Evolutionary conservation across 2,797 vertebrate genomes (phyloP), one percentile per base, ranked within the genome.

Genomic region (Tachyglossus aculeatus): DNA sequence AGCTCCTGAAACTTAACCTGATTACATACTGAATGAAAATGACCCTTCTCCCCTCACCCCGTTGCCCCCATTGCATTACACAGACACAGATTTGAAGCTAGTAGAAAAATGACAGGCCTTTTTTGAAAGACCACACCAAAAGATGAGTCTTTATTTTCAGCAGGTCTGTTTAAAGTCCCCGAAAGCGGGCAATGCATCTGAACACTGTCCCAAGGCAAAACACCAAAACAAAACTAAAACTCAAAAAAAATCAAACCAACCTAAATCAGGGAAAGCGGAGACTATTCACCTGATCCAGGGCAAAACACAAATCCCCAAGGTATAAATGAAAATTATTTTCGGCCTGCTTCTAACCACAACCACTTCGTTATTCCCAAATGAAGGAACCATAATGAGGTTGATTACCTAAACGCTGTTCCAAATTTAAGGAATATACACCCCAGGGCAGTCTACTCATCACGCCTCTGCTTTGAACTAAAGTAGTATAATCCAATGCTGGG

Each of bases 1-100:
- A 38, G 54, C 60, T 61, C 81, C 24, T 71, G 65, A 84, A 65
- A 80, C 29, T 37, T 64, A 45, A 68, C 39, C 53, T 71, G 38
- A 47, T 67, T 83, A 69, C 16, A 65, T 34, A 24, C 25, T 50
- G 38, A 80, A 18, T 36, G 52, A 83, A 86, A 86, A 87, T 34
- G 9, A 66, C 34, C 53, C 40, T 45, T 74, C 38, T 54, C 12
- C 10, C 7, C 19, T 6, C 43, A 41, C n/a, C 44, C n/a, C 39
- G 15, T 58, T n/a, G 24, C 9, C 27, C 19, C 27, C n/a, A 13
- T 21, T 15, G 7, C n/a, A 25, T 7, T n/a, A n/a, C n/a, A n/a
- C n/a, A n/a, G n/a, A 38, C 27, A 40, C 13, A 64, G 44, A 48
- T 38, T 44, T 53, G 29, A 2, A 6, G 29, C 33, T 27, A 52